Conservation (phyloP, 2,797 vertebrate genomes). For the Acanthornis magna region DNA sequence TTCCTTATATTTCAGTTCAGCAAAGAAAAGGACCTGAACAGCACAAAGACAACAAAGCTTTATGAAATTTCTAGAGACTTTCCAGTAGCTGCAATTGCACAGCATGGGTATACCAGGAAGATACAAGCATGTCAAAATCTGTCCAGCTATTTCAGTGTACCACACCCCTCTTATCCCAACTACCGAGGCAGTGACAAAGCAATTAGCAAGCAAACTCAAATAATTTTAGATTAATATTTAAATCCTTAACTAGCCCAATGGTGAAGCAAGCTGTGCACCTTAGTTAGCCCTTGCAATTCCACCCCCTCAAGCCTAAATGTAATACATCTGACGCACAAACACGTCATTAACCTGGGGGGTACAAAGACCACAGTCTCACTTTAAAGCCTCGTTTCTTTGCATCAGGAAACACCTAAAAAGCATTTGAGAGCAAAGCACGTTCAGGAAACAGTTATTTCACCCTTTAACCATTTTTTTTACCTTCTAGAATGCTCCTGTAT, state of each 20-base stretch:
- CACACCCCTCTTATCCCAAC: slow-evolving; percentile 31
- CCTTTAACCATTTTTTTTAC: background rate
- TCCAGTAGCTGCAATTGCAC: background rate
- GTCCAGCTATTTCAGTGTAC: background rate
- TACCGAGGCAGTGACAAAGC: background rate
- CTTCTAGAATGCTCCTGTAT: slow-evolving; percentile 27
- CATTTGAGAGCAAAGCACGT: background rate
- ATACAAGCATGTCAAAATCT: slow-evolving; percentile 17
- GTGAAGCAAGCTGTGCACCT: background rate
- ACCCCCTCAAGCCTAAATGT: background rate
- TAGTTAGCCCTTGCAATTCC: background rate
- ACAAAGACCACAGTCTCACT: background rate
- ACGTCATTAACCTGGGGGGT: background rate
- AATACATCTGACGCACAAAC: background rate
- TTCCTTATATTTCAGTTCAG: background rate
- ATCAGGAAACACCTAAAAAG: background rate
- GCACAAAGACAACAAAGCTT: background rate
- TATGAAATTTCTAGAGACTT: slow-evolving; percentile 6
- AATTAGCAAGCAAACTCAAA: background rate
- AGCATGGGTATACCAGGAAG: background rate
- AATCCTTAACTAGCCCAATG: background rate
- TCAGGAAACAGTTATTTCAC: background rate
- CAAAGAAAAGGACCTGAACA: background rate
- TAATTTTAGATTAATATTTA: background rate
- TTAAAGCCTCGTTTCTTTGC: background rate